A percentile compares a stretch with the other conserved stretches of the same genome.
These are phyloP conservation scores for Dasyornis broadbenti DNA, from an alignment of 2,113 vertebrate species.

Conservation along the genomic window DNA sequence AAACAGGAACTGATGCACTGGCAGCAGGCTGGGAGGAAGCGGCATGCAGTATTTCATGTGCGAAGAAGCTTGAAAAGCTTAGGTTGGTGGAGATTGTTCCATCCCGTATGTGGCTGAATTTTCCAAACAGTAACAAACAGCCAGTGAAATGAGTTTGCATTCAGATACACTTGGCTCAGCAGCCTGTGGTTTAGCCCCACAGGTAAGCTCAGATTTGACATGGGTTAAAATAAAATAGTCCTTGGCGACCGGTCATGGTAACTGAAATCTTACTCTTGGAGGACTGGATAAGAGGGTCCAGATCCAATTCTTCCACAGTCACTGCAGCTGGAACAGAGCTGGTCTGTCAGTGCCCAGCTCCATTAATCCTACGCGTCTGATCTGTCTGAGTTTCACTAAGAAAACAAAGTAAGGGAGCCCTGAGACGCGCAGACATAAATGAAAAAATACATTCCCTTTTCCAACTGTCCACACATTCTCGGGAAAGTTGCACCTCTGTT, in stretches of 20 bases:
- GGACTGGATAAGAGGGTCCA: background rate
- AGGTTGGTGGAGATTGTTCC: background rate
- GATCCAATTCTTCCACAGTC: conserved; percentile 28
- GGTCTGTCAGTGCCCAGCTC: background rate
- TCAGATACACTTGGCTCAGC: conserved; percentile 25
- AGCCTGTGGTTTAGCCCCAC: conserved; percentile 10
- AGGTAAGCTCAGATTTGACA: conserved; percentile 39
- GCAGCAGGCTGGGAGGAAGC: background rate
- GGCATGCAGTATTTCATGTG: conserved; percentile 19
- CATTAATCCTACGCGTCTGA: conserved; percentile 4
- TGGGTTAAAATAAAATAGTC: conserved; percentile 25
- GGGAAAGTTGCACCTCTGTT: conserved; percentile 50
- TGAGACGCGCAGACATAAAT: conserved; percentile 42
- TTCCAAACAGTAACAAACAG: conserved; percentile 59
- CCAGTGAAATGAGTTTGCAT: conserved; percentile 2
- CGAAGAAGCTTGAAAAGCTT: background rate
- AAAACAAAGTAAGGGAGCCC: conserved; percentile 40
- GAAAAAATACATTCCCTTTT: conserved; percentile 22
- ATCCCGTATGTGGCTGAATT: background rate
- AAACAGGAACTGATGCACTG: background rate
- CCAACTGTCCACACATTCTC: conserved; percentile 59
- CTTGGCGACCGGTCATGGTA: background rate
- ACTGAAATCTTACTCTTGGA: conserved; percentile 39
- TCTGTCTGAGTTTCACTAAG: background rate
- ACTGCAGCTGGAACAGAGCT: conserved; percentile 29